Evolutionary conservation across 2,113 vertebrate species (phyloP).

Genomic region (Nestor notabilis): DNA sequence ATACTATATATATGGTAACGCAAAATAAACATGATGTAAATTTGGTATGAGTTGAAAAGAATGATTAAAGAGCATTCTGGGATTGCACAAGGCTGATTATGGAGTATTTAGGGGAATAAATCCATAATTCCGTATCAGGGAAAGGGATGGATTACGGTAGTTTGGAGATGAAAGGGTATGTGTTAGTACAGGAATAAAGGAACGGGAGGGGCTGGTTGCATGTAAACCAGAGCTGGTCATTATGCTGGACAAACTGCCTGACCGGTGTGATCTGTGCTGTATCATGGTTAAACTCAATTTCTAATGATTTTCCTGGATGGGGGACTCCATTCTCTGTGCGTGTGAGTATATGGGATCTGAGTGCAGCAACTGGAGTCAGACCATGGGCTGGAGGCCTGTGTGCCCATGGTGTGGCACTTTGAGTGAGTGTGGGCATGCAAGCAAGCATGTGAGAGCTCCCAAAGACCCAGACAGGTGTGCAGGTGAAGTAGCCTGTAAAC

Average conservation of each 20-base stretch:
- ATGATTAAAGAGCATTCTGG: not conserved
- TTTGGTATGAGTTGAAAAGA: not conserved
- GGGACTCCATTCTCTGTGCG: not conserved
- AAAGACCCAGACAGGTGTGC: not conserved
- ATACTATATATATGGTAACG: not conserved
- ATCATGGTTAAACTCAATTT: not conserved
- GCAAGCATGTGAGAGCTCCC: rapidly evolving
- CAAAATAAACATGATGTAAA: not conserved
- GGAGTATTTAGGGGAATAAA: not conserved
- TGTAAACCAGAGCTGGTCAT: not conserved
- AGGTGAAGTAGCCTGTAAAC: not conserved
- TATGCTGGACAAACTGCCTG: not conserved
- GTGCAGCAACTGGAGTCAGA: not conserved
- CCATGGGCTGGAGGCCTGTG: not conserved
- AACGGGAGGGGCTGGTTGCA: not conserved
- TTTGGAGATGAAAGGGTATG: not conserved
- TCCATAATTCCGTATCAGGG: not conserved
- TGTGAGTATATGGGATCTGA: not conserved
- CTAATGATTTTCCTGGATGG: not conserved
- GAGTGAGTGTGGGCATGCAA: not conserved
- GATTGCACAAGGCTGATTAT: not conserved
- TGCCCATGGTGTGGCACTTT: not conserved
- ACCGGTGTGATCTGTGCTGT: too few species aligned
- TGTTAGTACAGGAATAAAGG: not conserved
- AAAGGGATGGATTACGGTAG: not conserved